Conservation (phyloP, 2,113 vertebrate species). For the Motacilla alba region DNA sequence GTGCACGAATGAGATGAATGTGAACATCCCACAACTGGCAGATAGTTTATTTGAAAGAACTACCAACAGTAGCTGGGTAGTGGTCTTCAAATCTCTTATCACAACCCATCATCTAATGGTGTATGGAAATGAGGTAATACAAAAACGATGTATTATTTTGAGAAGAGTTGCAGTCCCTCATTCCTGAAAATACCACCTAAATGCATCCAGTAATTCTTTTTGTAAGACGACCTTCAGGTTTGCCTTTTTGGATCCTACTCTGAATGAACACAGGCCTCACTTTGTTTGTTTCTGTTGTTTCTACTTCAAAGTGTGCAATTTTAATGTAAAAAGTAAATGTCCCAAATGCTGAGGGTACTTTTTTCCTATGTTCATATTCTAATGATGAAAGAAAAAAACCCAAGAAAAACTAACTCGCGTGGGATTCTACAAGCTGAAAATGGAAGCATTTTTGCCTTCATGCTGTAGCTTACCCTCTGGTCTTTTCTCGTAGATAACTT, state of each 20-base stretch:
- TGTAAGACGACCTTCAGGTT: background rate
- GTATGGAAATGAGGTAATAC: conserved; percentile 94
- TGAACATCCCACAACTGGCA: conserved; percentile 95
- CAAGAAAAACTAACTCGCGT: background rate
- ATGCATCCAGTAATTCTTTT: background rate
- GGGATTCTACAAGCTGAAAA: background rate
- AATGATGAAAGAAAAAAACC: background rate
- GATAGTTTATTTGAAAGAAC: conserved; percentile 97
- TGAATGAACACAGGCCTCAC: background rate
- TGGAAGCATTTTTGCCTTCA: background rate
- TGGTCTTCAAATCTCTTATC: conserved; percentile 98
- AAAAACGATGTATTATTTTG: background rate
- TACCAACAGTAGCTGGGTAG: conserved; percentile 98
- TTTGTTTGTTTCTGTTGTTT: background rate
- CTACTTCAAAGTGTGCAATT: background rate
- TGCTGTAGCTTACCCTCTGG: background rate
- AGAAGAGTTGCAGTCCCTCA: background rate
- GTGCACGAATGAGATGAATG: conserved; percentile 96
- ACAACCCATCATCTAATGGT: conserved; percentile 98
- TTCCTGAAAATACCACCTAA: background rate
- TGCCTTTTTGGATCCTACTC: background rate
- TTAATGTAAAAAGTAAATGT: background rate
- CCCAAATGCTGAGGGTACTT: background rate
- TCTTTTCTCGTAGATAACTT: background rate
- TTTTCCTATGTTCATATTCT: background rate